Conservation (phyloP, 2,113 vertebrate genomes). For the Nicator chloris region DNA sequence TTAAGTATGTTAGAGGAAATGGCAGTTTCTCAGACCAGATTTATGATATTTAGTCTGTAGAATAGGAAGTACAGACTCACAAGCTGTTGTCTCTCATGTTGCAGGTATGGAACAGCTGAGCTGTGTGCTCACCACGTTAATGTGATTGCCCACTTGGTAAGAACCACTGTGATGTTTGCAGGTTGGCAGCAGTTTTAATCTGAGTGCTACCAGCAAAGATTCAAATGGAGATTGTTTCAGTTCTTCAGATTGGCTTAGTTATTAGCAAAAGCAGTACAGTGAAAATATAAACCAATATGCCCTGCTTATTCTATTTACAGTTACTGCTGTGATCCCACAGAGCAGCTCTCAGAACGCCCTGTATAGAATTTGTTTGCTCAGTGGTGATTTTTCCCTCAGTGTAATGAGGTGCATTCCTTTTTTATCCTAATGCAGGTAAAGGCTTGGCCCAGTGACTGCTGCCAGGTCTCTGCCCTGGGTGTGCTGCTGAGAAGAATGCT, state of each 20-base stretch:
- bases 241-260: neutral
- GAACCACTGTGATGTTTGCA: slow-evolving; percentile 10
- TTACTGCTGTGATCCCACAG: neutral
- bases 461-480: slow-evolving; percentile 76
- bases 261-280: neutral
- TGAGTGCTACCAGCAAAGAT: neutral
- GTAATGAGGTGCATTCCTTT: neutral
- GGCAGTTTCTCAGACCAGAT: neutral
- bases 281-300: neutral
- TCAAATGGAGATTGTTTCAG: neutral
- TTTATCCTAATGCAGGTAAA: slow-evolving; percentile 65
- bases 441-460: slow-evolving; percentile 73
- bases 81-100: neutral
- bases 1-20: neutral
- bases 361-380: neutral
- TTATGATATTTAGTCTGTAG: neutral
- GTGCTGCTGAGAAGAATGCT: slow-evolving; percentile 85
- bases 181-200: neutral
- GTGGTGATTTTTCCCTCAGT: neutral
- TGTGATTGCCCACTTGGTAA: slow-evolving; percentile 85
- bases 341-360: neutral
- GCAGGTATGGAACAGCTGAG: slow-evolving; percentile 89
- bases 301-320: neutral
- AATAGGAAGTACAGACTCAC: neutral
- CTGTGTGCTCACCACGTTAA: slow-evolving; percentile 87